A percentile compares a stretch with the other conserved stretches of the same genome.
Evolutionary conservation across 2,797 vertebrate genomes (phyloP).

Genomic region (Poecilia picta): DNA sequence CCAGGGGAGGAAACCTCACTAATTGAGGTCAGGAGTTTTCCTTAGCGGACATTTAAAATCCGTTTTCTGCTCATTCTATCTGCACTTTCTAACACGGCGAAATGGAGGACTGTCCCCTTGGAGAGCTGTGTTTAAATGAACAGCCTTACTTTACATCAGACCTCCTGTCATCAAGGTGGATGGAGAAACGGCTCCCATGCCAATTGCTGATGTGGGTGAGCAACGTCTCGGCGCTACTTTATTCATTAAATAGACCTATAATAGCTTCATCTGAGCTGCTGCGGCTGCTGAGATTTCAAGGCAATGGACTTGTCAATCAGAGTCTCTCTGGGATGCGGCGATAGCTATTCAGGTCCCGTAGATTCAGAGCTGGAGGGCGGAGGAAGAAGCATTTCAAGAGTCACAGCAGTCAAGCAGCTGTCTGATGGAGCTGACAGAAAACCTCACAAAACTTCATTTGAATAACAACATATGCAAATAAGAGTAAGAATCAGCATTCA

Average conservation of each 20-base stretch:
- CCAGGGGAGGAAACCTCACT: conserved; percentile 54
- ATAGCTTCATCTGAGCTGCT: conserved; percentile 45
- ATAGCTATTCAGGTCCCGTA: conserved; percentile 34
- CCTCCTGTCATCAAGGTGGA: conserved; percentile 52
- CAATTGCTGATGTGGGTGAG: conserved; percentile 34
- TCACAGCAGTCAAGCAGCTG: conserved; percentile 14
- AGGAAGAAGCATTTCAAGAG: conserved; percentile 8
- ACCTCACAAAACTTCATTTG: neutral
- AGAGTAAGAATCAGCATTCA: neutral
- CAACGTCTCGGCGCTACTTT: conserved; percentile 50
- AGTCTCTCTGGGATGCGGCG: conserved; percentile 30
- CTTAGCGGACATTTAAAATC: conserved; percentile 60
- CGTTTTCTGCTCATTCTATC: conserved; percentile 48
- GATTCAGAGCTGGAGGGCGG: conserved; percentile 17
- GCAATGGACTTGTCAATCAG: conserved; percentile 70
- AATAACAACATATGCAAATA: neutral
- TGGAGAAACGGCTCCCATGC: conserved; percentile 28
- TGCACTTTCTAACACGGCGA: conserved; percentile 61
- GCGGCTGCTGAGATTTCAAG: conserved; percentile 31
- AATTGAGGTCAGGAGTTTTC: conserved; percentile 75
- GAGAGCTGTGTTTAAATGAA: conserved; percentile 72
- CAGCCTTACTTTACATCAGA: conserved; percentile 64
- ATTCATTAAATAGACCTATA: conserved; percentile 66
- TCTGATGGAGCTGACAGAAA: conserved; percentile 4
- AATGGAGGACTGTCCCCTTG: conserved; percentile 65